Evolutionary conservation across 2,797 vertebrate species (phyloP).

Genomic region (Lagocephalus sceleratus): DNA sequence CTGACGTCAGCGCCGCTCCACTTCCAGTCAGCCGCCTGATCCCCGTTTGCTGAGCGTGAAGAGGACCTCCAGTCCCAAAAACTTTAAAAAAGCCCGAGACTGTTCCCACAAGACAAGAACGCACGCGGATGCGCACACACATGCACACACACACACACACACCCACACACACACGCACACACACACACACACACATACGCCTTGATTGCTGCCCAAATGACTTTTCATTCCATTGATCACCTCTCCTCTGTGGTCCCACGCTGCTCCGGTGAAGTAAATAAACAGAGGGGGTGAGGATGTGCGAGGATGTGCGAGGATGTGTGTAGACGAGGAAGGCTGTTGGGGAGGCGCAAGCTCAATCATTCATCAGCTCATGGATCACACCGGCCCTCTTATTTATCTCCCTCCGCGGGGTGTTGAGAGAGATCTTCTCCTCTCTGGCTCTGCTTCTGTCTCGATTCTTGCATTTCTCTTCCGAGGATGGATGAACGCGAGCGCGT

Average conservation of each 20-base stretch:
- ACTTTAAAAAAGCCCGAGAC: slow-evolving; percentile 22
- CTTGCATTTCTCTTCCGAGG: slow-evolving; percentile 32
- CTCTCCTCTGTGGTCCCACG: slow-evolving; percentile 45
- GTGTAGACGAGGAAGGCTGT: slow-evolving; percentile 46
- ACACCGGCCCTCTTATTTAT: slow-evolving; percentile 43
- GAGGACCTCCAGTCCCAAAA: slow-evolving; percentile 17
- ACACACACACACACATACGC: neutral
- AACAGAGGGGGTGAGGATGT: slow-evolving; percentile 47
- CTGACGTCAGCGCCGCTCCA: too few species aligned
- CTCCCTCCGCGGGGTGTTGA: slow-evolving; percentile 48
- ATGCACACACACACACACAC: slow-evolving; percentile 11
- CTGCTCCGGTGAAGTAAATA: slow-evolving; percentile 58
- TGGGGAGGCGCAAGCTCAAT: slow-evolving; percentile 49
- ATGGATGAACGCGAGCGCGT: slow-evolving; percentile 51
- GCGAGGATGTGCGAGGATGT: too few species aligned
- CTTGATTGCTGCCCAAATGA: neutral
- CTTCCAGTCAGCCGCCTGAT: neutral
- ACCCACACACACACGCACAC: neutral
- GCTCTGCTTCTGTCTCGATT: slow-evolving; percentile 19
- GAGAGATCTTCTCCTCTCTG: slow-evolving; percentile 38
- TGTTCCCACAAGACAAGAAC: slow-evolving; percentile 24
- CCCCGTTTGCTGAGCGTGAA: slow-evolving; percentile 9
- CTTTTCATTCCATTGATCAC: slow-evolving; percentile 51
- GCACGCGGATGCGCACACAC: slow-evolving; percentile 1
- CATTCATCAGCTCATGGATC: slow-evolving; percentile 56